These are phyloP conservation scores for Aphidoletes aphidimyza DNA, from an alignment of 2,888 invertebrate genomes.

Conservation along the genomic window DNA sequence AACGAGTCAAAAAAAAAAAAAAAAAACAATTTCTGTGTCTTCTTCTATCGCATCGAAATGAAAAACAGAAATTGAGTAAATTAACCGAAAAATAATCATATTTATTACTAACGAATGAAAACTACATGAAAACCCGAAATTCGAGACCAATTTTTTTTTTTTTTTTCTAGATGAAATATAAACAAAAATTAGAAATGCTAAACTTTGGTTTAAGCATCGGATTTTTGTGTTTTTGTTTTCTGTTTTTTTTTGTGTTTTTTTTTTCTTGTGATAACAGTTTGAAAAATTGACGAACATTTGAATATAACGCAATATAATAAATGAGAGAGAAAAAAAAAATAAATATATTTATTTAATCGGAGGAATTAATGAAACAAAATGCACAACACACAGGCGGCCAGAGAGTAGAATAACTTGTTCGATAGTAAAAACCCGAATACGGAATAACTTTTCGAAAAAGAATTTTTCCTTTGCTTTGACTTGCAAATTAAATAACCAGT, in stretches of 20 bases:
- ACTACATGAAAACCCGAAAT: no score
- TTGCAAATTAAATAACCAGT: constrained; percentile 54
- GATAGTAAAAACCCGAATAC: constrained; percentile 50
- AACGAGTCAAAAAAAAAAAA: not conserved
- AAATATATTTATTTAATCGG: not conserved
- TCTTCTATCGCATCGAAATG: no score
- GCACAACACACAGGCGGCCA: constrained; percentile 18
- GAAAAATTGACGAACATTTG: constrained; percentile 7
- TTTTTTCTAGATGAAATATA: no score
- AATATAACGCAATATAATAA: constrained; percentile 50
- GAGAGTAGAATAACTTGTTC: constrained; percentile 49
- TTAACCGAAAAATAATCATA: no score
- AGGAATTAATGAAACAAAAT: constrained; percentile 8
- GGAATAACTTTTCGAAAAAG: constrained; percentile 52
- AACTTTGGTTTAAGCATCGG: no score
- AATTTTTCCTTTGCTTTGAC: constrained; percentile 52
- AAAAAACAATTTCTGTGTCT: not conserved
- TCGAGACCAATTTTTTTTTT: no score
- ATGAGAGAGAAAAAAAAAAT: not conserved
- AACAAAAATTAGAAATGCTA: no score
- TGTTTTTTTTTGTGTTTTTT: not conserved
- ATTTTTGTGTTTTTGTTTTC: no score
- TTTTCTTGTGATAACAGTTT: no score
- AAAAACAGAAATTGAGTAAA: no score
- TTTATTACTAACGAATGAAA: no score